These are phyloP conservation scores for Agelas oroides DNA, from an alignment of 37 sponge, comb jelly and placozoan species.

Conservation along the genomic window DNA sequence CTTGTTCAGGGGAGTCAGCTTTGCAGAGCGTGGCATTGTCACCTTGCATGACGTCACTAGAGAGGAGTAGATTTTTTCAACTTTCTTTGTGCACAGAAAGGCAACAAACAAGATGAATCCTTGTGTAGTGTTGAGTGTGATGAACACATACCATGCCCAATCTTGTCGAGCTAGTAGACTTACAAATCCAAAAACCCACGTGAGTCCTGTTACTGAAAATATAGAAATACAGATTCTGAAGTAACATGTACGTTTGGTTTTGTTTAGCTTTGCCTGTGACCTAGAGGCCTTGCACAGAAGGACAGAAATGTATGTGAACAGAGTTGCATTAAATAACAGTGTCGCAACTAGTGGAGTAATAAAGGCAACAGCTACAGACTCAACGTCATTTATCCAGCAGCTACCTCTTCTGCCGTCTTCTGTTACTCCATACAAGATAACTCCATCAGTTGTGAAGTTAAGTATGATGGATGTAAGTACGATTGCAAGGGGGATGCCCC, in stretches of 20 bases:
- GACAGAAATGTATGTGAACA: background rate
- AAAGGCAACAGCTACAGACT: slow-evolving; percentile 9
- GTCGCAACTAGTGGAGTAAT: slow-evolving; percentile 20
- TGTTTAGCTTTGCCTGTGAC: background rate
- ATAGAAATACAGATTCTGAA: slow-evolving; percentile 27
- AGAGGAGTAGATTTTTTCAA: background rate
- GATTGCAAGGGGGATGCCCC: slow-evolving; percentile 39
- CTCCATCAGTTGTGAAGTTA: slow-evolving; percentile 33
- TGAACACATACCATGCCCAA: slow-evolving; percentile 72
- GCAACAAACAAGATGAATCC: slow-evolving; percentile 30
- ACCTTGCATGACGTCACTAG: too few species aligned
- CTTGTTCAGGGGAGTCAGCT: too few species aligned
- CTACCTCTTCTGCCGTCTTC: slow-evolving; percentile 7
- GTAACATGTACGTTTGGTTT: background rate
- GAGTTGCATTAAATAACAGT: slow-evolving; percentile 17
- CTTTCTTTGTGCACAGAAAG: slow-evolving; percentile 42
- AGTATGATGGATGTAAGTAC: background rate
- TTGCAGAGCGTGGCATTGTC: too few species aligned
- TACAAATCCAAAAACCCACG: slow-evolving; percentile 71
- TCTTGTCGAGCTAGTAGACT: slow-evolving; percentile 20
- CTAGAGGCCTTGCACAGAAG: background rate
- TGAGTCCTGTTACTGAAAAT: slow-evolving; percentile 47
- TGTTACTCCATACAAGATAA: slow-evolving; percentile 43
- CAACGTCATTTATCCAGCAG: slow-evolving; percentile 40
- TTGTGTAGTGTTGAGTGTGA: slow-evolving; percentile 62